These are phyloP conservation scores for Agonum fuliginosum DNA, from an alignment of 2,888 invertebrate species.

Conservation along the genomic window DNA sequence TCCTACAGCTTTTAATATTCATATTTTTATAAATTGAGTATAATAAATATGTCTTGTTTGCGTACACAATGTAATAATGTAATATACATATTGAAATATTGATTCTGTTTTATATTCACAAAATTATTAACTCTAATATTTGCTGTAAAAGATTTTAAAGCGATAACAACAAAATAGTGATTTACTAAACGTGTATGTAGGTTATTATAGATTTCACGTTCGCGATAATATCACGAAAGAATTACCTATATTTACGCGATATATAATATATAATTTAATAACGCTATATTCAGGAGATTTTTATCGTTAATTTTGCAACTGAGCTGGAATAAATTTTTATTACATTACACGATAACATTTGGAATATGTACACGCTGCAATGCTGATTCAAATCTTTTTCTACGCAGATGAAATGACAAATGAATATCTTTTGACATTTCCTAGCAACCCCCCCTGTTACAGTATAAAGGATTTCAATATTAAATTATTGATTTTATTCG, in stretches of 20 bases:
- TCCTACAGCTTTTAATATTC: not conserved
- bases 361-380: not conserved
- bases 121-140: constrained; percentile 17
- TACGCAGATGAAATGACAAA: constrained; percentile 21
- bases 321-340: not conserved
- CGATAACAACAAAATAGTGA: constrained; percentile 33
- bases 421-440: constrained; percentile 51
- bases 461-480: constrained; percentile 49
- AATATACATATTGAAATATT: constrained; percentile 19
- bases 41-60: not conserved
- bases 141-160: constrained; percentile 27
- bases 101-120: constrained; percentile 23
- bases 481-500: constrained; percentile 51
- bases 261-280: constrained; percentile 20
- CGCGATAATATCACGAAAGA: constrained; percentile 14
- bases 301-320: constrained; percentile 9
- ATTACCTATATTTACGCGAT: constrained; percentile 13
- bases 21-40: not conserved
- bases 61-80: not conserved
- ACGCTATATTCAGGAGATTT: constrained; percentile 7
- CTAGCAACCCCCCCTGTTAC: constrained; percentile 26
- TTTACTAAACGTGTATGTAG: constrained; percentile 32
- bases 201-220: constrained; percentile 29
- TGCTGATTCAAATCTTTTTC: not conserved
- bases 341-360: not conserved